phyloP scores from a whole-genome alignment of 2,797 vertebrate genomes.

The Myripristis murdjan region DNA sequence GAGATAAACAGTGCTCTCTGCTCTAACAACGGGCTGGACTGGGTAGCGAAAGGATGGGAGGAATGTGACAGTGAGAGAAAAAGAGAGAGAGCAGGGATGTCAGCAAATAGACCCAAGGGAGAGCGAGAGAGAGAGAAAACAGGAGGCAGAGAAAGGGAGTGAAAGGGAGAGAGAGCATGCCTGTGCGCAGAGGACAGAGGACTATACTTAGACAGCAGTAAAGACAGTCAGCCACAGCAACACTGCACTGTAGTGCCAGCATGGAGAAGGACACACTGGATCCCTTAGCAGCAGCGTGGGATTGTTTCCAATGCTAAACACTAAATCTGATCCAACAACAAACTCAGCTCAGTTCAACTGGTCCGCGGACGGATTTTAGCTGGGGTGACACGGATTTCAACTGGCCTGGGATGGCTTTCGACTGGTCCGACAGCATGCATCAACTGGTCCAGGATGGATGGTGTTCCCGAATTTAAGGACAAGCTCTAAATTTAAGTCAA shows the following conservation, averaged over 20 bases:
- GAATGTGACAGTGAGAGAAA: constrained; percentile 55
- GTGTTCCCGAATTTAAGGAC: background rate
- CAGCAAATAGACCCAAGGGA: constrained; percentile 63
- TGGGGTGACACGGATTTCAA: constrained; percentile 13
- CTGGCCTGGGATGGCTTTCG: background rate
- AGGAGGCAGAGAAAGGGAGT: constrained; percentile 2
- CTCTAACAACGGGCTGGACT: constrained; percentile 52
- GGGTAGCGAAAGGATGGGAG: constrained; percentile 58
- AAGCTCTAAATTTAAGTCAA: background rate
- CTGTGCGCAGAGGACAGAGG: constrained; percentile 52
- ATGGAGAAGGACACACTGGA: constrained; percentile 41
- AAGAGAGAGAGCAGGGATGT: constrained; percentile 51
- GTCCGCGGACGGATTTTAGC: constrained; percentile 11
- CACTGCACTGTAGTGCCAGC: constrained; percentile 37
- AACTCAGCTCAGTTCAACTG: constrained; percentile 22
- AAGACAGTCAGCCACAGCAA: constrained; percentile 55
- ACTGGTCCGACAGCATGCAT: background rate
- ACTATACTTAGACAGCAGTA: constrained; percentile 67
- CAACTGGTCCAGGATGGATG: constrained; percentile 17
- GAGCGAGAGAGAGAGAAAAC: constrained; percentile 17
- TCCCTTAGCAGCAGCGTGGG: constrained; percentile 37
- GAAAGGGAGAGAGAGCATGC: constrained; percentile 28
- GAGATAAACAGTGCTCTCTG: constrained; percentile 51
- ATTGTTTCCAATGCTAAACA: constrained; percentile 10
- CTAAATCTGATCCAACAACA: constrained; percentile 26